Conservation (phyloP, 2,797 vertebrate genomes). For the Hypotaenidia okinawae region DNA sequence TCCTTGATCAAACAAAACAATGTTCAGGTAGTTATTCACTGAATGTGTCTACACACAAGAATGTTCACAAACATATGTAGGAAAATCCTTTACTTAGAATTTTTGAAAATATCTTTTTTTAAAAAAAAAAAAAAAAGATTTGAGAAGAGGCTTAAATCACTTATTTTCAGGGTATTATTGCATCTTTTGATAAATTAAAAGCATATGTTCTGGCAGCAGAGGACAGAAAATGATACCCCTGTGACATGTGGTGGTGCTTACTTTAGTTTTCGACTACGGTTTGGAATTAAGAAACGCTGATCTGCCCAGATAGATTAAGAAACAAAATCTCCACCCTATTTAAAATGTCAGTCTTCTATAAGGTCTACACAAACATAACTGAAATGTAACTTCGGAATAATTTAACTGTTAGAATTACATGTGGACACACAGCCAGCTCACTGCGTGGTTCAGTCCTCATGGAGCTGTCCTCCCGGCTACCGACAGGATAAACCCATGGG, state of each 20-base stretch:
- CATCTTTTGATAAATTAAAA: conserved; percentile 20
- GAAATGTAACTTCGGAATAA: not conserved
- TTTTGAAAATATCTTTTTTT: conserved; percentile 35
- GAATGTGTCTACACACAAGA: conserved; percentile 23
- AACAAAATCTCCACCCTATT: not conserved
- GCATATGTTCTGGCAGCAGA: not conserved
- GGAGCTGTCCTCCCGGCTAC: not conserved
- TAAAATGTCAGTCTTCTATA: not conserved
- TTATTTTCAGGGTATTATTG: conserved; percentile 6
- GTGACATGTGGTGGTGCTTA: conserved; percentile 4
- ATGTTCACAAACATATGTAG: conserved; percentile 27
- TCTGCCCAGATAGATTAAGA: not conserved
- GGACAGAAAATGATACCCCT: not conserved
- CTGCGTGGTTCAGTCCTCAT: not conserved
- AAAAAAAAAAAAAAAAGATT: conserved; percentile 4
- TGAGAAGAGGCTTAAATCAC: not conserved
- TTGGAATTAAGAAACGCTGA: not conserved
- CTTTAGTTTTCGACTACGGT: not conserved
- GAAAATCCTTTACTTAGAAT: conserved; percentile 29
- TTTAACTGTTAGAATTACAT: not conserved
- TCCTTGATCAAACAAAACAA: not conserved
- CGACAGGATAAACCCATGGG: not conserved
- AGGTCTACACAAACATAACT: not conserved
- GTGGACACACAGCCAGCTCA: not conserved
- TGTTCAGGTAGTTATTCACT: not conserved